Percentiles rank a stretch among this genome's conserved stretches.
phyloP scores from a whole-genome alignment of 2,888 invertebrate genomes.

The Ischnus inquisitorius region DNA sequence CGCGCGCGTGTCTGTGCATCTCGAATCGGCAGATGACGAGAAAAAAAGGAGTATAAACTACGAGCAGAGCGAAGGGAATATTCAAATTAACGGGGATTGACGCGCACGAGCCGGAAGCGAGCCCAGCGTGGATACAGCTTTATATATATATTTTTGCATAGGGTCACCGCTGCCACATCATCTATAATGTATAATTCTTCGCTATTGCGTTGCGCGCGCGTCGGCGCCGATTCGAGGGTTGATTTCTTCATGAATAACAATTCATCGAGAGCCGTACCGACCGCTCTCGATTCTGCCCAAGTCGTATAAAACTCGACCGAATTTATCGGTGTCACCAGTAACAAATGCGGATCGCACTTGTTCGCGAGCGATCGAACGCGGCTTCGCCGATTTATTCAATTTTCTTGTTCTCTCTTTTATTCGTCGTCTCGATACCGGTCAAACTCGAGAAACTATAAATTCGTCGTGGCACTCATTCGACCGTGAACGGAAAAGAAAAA shows the following conservation, averaged over 20 bases:
- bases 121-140: constrained; percentile 37
- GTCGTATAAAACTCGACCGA: neutral
- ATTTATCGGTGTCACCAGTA: neutral
- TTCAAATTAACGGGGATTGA: constrained; percentile 76
- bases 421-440: neutral
- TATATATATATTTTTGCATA: constrained; percentile 47
- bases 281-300: neutral
- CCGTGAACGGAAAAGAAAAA: neutral
- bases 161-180: constrained; percentile 65
- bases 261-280: constrained; percentile 40
- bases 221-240: constrained; percentile 45
- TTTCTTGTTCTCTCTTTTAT: neutral
- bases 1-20: constrained; percentile 80
- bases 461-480: neutral
- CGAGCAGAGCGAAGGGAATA: constrained; percentile 69
- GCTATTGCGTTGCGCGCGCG: constrained; percentile 34
- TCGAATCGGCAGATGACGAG: constrained; percentile 64
- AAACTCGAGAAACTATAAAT: neutral
- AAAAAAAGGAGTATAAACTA: constrained; percentile 62
- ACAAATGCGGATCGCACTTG: neutral
- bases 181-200: constrained; percentile 74
- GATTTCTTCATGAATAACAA: constrained; percentile 64
- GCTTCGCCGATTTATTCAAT: neutral
- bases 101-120: constrained; percentile 77
- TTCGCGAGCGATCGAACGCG: neutral